These are phyloP conservation scores for Yponomeuta sedellus DNA, from an alignment of 2,888 invertebrate species.

Conservation along the genomic window DNA sequence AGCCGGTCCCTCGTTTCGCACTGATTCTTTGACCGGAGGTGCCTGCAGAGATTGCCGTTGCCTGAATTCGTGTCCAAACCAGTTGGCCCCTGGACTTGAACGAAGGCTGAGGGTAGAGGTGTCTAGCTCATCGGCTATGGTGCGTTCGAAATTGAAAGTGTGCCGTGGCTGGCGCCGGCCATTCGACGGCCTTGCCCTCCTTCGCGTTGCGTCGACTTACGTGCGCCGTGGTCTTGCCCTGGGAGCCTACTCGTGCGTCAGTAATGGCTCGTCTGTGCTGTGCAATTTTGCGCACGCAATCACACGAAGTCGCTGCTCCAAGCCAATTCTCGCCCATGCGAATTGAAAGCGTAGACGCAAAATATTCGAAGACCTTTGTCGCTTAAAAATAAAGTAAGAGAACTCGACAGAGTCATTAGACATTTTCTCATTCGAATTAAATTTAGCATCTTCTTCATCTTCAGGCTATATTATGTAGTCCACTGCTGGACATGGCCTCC, in stretches of 20 bases:
- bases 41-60: background rate
- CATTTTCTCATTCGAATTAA: too few species aligned
- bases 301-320: too few species aligned
- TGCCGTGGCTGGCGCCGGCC: slow-evolving; percentile 6
- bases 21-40: background rate
- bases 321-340: too few species aligned
- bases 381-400: too few species aligned
- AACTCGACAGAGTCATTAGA: too few species aligned
- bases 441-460: too few species aligned
- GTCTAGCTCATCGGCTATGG: background rate
- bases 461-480: too few species aligned
- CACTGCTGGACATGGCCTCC: too few species aligned
- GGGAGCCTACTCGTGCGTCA: background rate
- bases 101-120: background rate
- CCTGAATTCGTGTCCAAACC: background rate
- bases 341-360: too few species aligned
- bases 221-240: slow-evolving; percentile 12
- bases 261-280: background rate
- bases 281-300: background rate
- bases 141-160: slow-evolving; percentile 12
- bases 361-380: too few species aligned
- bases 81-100: background rate
- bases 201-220: slow-evolving; percentile 20
- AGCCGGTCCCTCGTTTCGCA: background rate
- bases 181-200: slow-evolving; percentile 13